Evolutionary conservation across 2,113 vertebrate species (phyloP).

Genomic region (Acinonyx jubatus): DNA sequence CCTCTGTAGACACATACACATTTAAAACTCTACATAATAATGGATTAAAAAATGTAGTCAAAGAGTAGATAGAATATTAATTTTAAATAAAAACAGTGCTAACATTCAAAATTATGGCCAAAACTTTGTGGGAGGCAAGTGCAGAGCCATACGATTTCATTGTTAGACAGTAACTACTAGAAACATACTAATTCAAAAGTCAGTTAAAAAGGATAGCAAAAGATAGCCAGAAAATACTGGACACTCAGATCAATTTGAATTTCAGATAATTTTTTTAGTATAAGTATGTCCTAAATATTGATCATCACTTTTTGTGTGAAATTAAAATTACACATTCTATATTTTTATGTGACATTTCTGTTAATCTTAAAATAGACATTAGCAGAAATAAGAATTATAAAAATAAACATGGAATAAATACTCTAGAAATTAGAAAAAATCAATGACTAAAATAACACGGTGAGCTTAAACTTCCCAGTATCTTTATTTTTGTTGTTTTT

Average conservation of each 20-base stretch:
- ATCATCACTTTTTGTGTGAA: background rate
- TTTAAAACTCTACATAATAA: background rate
- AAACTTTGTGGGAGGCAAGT: background rate
- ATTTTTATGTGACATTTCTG: background rate
- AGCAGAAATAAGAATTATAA: background rate
- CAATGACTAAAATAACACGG: background rate
- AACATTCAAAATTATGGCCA: background rate
- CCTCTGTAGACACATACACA: background rate
- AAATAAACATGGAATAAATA: background rate
- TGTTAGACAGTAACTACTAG: background rate
- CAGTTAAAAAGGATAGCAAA: background rate
- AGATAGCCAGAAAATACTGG: background rate
- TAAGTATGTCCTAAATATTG: background rate
- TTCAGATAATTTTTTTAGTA: background rate
- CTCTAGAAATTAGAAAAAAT: background rate
- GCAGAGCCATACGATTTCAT: background rate
- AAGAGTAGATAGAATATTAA: background rate
- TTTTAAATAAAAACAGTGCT: background rate
- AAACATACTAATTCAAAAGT: background rate
- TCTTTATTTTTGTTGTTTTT: background rate
- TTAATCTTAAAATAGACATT: background rate
- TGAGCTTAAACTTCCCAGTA: background rate
- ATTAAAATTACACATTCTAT: background rate
- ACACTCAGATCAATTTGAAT: background rate
- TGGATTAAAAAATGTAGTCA: background rate